phyloP scores from a whole-genome alignment of 2,888 invertebrate species.

The Erebia aethiops region DNA sequence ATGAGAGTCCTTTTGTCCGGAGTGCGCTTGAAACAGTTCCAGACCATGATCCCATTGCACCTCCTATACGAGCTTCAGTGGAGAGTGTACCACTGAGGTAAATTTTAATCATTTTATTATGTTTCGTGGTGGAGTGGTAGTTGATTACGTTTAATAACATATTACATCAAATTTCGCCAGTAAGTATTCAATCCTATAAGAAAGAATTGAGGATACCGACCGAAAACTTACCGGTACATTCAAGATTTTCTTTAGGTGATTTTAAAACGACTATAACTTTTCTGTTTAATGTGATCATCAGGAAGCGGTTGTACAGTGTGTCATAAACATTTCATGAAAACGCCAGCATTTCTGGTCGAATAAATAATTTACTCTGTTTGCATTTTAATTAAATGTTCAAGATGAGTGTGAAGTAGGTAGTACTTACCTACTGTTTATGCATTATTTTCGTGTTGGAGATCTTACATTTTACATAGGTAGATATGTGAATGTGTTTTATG shows the following conservation, averaged over 20 bases:
- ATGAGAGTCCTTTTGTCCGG: constrained; percentile 57
- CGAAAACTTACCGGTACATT: background rate
- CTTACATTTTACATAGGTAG: too few relatives aligned
- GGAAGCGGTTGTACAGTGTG: background rate
- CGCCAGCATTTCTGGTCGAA: background rate
- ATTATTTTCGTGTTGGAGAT: background rate
- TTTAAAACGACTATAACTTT: background rate
- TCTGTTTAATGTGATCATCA: background rate
- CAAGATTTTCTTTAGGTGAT: background rate
- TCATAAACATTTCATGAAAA: background rate
- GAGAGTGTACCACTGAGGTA: constrained; percentile 86
- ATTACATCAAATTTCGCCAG: too few relatives aligned
- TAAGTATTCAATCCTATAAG: background rate
- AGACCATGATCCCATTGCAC: constrained; percentile 64
- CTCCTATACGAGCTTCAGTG: constrained; percentile 89
- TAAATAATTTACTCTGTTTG: constrained; percentile 3
- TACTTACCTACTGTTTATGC: background rate
- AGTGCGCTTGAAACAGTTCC: constrained; percentile 72
- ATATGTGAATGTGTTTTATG: too few relatives aligned
- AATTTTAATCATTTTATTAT: constrained; percentile 19
- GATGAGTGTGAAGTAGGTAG: background rate
- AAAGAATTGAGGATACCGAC: background rate
- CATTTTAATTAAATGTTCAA: constrained; percentile 8
- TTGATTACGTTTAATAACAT: too few relatives aligned
- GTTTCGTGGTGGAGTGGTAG: background rate